Base-by-base conservation (phyloP, 2,797 vertebrate genomes). In the Tachyglossus aculeatus region DNA sequence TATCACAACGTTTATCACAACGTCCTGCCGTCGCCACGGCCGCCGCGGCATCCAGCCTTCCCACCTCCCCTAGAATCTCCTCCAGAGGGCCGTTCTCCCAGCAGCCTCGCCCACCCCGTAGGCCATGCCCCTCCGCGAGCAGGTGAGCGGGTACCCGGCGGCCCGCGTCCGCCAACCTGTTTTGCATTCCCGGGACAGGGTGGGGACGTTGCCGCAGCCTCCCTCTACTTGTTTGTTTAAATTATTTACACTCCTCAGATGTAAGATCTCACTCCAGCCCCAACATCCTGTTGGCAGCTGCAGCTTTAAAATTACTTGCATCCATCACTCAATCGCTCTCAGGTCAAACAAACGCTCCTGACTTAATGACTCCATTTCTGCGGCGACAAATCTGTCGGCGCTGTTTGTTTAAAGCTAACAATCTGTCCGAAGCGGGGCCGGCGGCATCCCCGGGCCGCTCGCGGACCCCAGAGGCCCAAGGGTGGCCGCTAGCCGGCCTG, bases 221-320 rank as follows among this genome's bases (percentile, higher is more conserved):
- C 61, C 69, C 65, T 80, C 64, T 63, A 70, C 69, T 85, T 82
- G 72, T 84, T 89, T 74, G 80, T 78, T 82, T 90, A 82, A 88
- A 89, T 89, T 91, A 89, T 89, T 89, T 84, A 89, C 82, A 81
- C 53, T 84, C 74, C 79, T 85, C 73, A 79, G 88, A 77, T 78
- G 76, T 72, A 79, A 80, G 78, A 83, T 74, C 82, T 78, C 71
- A 85, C 68, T 82, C 71, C 78, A 71, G 78, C 71, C 85, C 85
- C 71, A 84, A 76, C 80, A 81, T 79, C 82, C 82, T 83, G 78
- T 80, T 80, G 78, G 78, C 83, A 86, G 85, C 80, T 80, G 80
- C 85, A 84, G 85, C 74, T 89, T 89, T 87, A 83, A 90, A 90
- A 89, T 89, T 84, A 89, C 88, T 89, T 88, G 87, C 81, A 88